phyloP scores from a whole-genome alignment of 1,140 invertebrate genomes.

The Adelges cooleyi region DNA sequence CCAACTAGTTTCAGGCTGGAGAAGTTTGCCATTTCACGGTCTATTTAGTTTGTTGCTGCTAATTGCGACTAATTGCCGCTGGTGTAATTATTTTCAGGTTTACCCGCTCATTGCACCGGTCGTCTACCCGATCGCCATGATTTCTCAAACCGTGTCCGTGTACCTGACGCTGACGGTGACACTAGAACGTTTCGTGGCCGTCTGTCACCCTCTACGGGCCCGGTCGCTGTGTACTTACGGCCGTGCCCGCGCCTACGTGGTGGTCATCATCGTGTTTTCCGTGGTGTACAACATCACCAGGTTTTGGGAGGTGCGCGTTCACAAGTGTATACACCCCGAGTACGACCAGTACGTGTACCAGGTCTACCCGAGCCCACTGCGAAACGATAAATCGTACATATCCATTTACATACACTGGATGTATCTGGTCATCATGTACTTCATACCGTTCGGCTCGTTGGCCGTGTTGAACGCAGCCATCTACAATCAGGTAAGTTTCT shows the following conservation, averaged over 20 bases:
- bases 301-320: conserved; percentile 42
- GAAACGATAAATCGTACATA: conserved; percentile 61
- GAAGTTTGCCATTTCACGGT: no score
- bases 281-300: conserved; percentile 76
- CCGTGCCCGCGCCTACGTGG: conserved; percentile 70
- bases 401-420: conserved; percentile 83
- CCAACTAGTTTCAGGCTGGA: no score
- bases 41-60: no score
- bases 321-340: conserved; percentile 32
- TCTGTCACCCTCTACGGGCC: conserved; percentile 83
- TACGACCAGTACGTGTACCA: conserved; percentile 56
- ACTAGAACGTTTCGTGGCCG: conserved; percentile 88
- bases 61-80: no score
- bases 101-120: conserved; percentile 69
- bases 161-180: conserved; percentile 93
- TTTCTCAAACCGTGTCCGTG: conserved; percentile 83
- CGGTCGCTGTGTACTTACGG: conserved; percentile 82
- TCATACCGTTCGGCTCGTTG: conserved; percentile 72
- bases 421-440: conserved; percentile 84
- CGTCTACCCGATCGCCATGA: conserved; percentile 75
- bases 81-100: conserved; percentile 36
- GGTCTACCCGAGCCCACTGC: conserved; percentile 53
- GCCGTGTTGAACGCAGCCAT: conserved; percentile 82
- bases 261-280: conserved; percentile 69
- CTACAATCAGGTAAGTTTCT: conserved; percentile 54